These are phyloP conservation scores for Betta splendens DNA, from an alignment of 2,797 vertebrate species.

Conservation along the genomic window DNA sequence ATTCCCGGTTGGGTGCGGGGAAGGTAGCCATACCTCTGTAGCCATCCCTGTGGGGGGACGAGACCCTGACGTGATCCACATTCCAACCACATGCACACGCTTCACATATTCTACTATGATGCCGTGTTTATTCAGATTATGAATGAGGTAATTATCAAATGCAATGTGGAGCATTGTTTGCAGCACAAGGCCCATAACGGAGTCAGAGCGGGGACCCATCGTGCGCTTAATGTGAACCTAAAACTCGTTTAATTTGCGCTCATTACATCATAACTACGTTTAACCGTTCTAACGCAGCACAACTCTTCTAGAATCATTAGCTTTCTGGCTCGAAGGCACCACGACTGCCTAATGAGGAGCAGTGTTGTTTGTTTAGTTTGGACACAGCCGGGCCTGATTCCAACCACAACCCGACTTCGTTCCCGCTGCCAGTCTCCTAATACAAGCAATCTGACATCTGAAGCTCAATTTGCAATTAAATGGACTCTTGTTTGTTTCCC, in stretches of 20 bases:
- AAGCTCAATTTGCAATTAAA: conserved; percentile 13
- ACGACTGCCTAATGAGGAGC: conserved; percentile 20
- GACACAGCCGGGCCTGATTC: conserved; percentile 6
- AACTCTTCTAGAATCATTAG: neutral
- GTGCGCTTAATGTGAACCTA: conserved; percentile 2
- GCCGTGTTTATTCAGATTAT: neutral
- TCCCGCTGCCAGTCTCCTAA: conserved; percentile 14
- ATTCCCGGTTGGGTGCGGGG: conserved; percentile 91
- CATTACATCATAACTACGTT: conserved; percentile 4
- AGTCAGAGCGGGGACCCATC: neutral
- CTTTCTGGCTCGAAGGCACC: conserved; percentile 20
- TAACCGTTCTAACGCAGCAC: neutral
- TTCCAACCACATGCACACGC: no score
- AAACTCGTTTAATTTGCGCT: conserved; percentile 11
- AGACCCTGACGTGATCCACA: no score
- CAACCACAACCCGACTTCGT: conserved; percentile 1
- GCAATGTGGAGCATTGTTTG: neutral
- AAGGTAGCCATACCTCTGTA: conserved; percentile 99
- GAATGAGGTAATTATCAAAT: conserved; percentile 10
- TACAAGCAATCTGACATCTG: conserved; percentile 39
- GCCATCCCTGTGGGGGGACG: conserved; percentile 88
- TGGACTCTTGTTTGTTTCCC: conserved; percentile 6
- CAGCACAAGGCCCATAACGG: neutral
- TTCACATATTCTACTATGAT: neutral
- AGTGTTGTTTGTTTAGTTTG: conserved; percentile 11